These are phyloP conservation scores for Corvus hawaiiensis DNA, from an alignment of 2,113 vertebrate species.

Conservation along the genomic window DNA sequence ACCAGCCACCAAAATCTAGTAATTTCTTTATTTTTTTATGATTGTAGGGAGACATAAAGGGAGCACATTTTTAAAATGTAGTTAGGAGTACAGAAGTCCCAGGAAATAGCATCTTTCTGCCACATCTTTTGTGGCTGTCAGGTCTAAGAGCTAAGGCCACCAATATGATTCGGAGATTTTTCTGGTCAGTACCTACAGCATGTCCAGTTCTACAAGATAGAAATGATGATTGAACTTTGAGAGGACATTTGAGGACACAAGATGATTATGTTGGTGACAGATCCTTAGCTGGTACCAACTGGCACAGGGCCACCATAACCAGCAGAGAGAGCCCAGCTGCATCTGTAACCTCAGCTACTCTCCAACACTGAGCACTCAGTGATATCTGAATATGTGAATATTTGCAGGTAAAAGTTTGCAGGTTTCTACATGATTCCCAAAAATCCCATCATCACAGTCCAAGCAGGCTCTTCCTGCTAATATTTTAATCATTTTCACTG, in stretches of 20 bases:
- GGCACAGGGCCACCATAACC: not conserved
- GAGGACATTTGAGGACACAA: not conserved
- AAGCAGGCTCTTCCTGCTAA: not conserved
- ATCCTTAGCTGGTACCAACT: not conserved
- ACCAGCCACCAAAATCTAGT: not conserved
- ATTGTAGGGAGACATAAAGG: not conserved
- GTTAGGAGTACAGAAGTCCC: not conserved
- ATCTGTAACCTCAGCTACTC: not conserved
- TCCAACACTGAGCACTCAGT: not conserved
- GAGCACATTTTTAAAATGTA: not conserved
- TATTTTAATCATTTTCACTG: not conserved
- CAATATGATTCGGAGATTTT: not conserved
- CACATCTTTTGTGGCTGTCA: not conserved
- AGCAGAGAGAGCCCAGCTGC: not conserved
- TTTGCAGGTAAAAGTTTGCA: not conserved
- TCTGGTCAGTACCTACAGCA: not conserved
- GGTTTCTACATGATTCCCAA: not conserved
- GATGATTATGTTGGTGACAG: not conserved
- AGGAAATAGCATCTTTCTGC: not conserved
- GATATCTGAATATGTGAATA: not conserved
- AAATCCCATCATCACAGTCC: not conserved
- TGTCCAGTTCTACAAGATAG: not conserved
- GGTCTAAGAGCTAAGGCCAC: not conserved
- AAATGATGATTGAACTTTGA: slow-evolving; percentile 8
- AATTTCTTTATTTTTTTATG: not conserved